phyloP scores from a whole-genome alignment of 2,888 invertebrate species.

The Myopa testacea region DNA sequence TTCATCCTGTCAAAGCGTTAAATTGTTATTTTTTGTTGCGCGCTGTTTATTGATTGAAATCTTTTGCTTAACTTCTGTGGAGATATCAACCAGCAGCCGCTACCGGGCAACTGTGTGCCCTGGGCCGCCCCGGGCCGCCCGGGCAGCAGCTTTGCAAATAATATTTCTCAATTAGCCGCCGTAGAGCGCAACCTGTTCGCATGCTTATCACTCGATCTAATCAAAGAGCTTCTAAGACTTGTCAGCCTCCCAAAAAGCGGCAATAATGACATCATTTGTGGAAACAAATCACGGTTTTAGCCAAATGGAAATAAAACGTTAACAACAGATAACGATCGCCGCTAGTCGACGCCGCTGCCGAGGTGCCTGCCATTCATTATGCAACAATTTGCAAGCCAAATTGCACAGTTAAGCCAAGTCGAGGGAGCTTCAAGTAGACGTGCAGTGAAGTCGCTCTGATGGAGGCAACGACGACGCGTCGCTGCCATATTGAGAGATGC shows the following conservation, averaged over 20 bases:
- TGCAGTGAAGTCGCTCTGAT: constrained; percentile 13
- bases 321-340: constrained; percentile 45
- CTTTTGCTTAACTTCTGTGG: constrained; percentile 6
- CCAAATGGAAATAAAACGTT: constrained; percentile 44
- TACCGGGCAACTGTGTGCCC: background rate
- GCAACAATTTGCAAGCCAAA: constrained; percentile 43
- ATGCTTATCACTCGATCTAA: background rate
- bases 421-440: constrained; percentile 3
- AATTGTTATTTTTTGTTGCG: constrained; percentile 34
- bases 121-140: no score
- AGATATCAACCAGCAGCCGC: background rate
- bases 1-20: constrained; percentile 35
- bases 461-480: constrained; percentile 15
- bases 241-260: constrained; percentile 59
- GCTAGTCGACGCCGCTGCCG: constrained; percentile 5
- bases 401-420: constrained; percentile 34
- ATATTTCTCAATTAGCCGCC: constrained; percentile 1
- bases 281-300: constrained; percentile 50
- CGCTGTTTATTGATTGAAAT: constrained; percentile 36
- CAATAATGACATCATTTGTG: constrained; percentile 64
- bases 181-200: background rate
- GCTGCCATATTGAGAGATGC: constrained; percentile 23
- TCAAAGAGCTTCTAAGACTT: constrained; percentile 9
- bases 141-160: no score
- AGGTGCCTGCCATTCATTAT: constrained; percentile 42